Conservation (phyloP, 2,113 vertebrate genomes). For the Lepisosteus osseus region DNA sequence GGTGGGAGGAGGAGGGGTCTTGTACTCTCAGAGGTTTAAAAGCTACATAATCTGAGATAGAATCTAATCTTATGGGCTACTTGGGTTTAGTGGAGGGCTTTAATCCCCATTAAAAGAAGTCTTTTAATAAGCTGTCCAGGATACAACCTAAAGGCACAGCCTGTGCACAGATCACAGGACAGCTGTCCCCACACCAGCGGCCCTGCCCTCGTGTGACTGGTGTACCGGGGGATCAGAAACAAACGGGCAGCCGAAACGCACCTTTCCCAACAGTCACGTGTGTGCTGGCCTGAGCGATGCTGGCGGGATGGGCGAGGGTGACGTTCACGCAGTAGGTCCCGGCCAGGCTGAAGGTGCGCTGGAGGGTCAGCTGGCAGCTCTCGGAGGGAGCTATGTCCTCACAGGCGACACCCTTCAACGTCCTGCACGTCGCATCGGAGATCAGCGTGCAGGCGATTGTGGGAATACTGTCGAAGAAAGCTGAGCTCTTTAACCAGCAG, state of each 20-base stretch:
- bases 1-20: too few species aligned
- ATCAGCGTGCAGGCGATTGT: slow-evolving; percentile 82
- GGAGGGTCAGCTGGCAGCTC: slow-evolving; percentile 70
- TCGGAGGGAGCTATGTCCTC: slow-evolving; percentile 50
- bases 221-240: neutral
- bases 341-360: slow-evolving; percentile 71
- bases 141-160: too few species aligned
- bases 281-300: slow-evolving; percentile 74
- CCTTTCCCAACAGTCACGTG: slow-evolving; percentile 69
- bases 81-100: too few species aligned
- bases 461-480: slow-evolving; percentile 63
- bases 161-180: neutral
- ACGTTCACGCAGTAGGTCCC: slow-evolving; percentile 91
- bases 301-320: slow-evolving; percentile 74
- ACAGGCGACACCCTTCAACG: slow-evolving; percentile 65
- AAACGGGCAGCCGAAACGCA: neutral
- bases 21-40: too few species aligned
- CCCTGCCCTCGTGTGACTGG: too few species aligned
- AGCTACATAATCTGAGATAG: too few species aligned
- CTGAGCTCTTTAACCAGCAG: too few species aligned
- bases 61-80: too few species aligned
- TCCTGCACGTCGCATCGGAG: slow-evolving; percentile 76
- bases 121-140: too few species aligned
- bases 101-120: too few species aligned
- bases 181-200: neutral